Base-by-base conservation (phyloP, 2,797 vertebrate species). In the Sarcoramphus papa region DNA sequence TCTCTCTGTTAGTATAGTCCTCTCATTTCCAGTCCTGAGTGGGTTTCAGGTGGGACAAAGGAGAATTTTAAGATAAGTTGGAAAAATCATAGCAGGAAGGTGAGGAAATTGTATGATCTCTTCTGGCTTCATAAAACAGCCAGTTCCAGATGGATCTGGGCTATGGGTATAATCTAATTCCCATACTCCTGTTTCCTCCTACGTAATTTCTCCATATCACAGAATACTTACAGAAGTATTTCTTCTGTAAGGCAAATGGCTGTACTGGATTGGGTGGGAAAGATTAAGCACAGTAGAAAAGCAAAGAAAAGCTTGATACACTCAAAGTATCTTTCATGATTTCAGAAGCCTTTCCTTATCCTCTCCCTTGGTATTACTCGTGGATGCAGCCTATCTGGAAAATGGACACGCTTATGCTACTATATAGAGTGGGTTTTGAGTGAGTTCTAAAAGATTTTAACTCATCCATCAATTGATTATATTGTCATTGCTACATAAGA, bases 391-490 rank as follows among this genome's bases (percentile, higher is more conserved):
- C 53, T 93, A 92, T 67, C 41, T 95, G 85, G 92, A 96, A 96
- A 97, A 94, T 62, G 77, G 79, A 78, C 93, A 80, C 2, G 27
- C 78, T 57, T 76, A 57, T 1, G 0, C 40, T 63, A 59, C 84
- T 72, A 73, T 59, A 62, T 18, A 93, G 90, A 91, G 45, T 62
- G 40, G 35, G 31, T 91, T 96, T 96, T 94, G 83, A 94, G 76
- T 92, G 92, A 96, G 75, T 95, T 93, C 88, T 95, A 30, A 85
- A 92, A 93, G 92, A 97, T 96, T 97, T 97, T 90, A 91, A 74
- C 83, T 95, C 83, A 95, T 96, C 85, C 76, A 95, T 97, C 96
- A 95, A 89, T 95, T 93, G 91, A 97, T 94, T 96, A 93, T 86
- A 43, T 92, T 97, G 91, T 96, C 93, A 92, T 96, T 90, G 94